A percentile compares a stretch with the other conserved stretches of the same genome.
These are phyloP conservation scores for Sorex fumeus DNA, from an alignment of 2,113 vertebrate genomes.

Conservation along the genomic window DNA sequence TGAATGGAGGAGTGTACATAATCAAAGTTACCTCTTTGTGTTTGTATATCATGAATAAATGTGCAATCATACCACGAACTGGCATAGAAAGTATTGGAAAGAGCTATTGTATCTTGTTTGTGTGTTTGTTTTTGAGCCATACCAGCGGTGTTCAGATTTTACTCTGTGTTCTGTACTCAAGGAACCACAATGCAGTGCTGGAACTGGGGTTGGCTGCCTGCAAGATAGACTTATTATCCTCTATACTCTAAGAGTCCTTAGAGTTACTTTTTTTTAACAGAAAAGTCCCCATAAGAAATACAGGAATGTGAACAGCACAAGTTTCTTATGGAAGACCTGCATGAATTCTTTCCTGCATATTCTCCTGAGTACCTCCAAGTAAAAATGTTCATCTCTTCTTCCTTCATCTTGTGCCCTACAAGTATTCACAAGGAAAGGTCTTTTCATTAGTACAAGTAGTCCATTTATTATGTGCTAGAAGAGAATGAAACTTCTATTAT, in stretches of 20 bases:
- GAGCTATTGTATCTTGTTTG: too few relatives aligned
- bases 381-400: not conserved
- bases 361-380: not conserved
- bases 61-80: not conserved
- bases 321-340: not conserved
- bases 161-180: too few relatives aligned
- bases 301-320: not conserved
- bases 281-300: not conserved
- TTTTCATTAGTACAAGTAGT: constrained; percentile 34
- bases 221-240: not conserved
- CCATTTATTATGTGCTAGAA: constrained; percentile 16
- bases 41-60: not conserved
- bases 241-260: too few relatives aligned
- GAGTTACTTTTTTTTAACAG: not conserved
- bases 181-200: too few relatives aligned
- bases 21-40: fast-evolving
- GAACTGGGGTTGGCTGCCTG: not conserved
- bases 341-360: not conserved
- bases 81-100: not conserved
- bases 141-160: too few relatives aligned
- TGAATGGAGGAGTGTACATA: not conserved
- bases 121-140: too few relatives aligned
- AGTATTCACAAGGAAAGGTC: not conserved
- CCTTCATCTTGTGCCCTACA: not conserved
- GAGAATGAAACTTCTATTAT: constrained; percentile 42